A percentile compares a stretch with the other conserved stretches of the same genome.
phyloP scores from a whole-genome alignment of 2,113 vertebrate genomes.

The Rallus limicola region DNA sequence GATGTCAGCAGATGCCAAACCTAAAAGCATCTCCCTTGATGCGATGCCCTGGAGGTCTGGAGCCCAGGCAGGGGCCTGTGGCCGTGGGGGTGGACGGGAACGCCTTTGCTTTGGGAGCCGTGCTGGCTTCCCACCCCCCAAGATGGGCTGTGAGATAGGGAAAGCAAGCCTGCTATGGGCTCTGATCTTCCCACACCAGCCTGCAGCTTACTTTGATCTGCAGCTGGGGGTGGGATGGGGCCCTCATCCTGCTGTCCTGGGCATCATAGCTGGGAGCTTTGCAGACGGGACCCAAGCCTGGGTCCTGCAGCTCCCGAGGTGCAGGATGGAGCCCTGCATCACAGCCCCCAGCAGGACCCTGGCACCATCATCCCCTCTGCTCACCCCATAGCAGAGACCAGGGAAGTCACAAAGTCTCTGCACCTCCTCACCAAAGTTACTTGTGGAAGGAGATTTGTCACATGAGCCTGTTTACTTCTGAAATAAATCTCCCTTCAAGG shows the following conservation, averaged over 20 bases:
- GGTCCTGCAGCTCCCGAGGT: not conserved
- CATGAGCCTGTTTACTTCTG: slow-evolving; percentile 13
- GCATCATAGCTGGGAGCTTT: not conserved
- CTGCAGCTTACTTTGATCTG: not conserved
- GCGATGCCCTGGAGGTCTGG: not conserved
- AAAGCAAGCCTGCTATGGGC: not conserved
- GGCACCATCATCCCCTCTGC: accelerated
- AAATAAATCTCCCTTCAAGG: slow-evolving; percentile 61
- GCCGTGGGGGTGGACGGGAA: not conserved
- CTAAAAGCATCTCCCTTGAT: not conserved
- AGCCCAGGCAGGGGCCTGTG: not conserved
- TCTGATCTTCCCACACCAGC: not conserved
- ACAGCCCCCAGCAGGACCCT: not conserved
- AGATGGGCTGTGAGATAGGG: not conserved
- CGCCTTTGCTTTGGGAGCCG: not conserved
- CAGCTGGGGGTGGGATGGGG: not conserved
- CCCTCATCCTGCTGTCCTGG: not conserved
- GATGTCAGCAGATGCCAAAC: not conserved
- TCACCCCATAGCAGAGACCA: accelerated
- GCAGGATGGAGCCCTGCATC: not conserved
- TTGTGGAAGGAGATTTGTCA: not conserved
- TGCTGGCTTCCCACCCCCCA: accelerated
- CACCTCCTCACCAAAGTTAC: not conserved
- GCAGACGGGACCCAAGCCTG: not conserved
- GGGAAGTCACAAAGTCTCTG: not conserved